Evolutionary conservation across 2,797 vertebrate genomes (phyloP).

Genomic region (Xenops minutus): DNA sequence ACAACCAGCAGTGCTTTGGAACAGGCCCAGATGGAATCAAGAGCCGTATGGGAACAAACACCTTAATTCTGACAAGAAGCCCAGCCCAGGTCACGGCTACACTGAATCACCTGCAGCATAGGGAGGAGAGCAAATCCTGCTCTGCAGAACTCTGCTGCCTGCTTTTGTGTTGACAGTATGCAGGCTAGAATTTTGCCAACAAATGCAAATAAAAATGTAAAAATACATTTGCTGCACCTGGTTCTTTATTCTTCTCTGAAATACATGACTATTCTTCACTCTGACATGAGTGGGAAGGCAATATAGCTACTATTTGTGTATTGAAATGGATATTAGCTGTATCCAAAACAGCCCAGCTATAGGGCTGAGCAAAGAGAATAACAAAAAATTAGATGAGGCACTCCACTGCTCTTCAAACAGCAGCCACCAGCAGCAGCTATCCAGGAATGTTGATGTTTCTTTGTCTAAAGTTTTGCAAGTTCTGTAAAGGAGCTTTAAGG

Average conservation of each 20-base stretch:
- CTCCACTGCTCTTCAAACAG: background rate
- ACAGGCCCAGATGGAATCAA: background rate
- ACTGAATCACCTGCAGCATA: background rate
- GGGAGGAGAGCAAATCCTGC: background rate
- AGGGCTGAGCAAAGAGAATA: background rate
- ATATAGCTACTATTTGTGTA: background rate
- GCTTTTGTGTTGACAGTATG: background rate
- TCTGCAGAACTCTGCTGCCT: background rate
- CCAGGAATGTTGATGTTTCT: background rate
- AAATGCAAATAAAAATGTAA: conserved; percentile 27
- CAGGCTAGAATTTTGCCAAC: background rate
- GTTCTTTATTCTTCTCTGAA: conserved; percentile 1
- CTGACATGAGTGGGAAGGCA: background rate
- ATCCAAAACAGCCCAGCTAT: background rate
- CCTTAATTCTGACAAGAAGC: background rate
- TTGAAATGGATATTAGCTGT: background rate
- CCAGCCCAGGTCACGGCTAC: background rate
- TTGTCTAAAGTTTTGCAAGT: background rate
- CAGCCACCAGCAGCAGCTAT: background rate
- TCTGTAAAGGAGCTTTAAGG: background rate
- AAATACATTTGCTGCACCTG: conserved; percentile 22
- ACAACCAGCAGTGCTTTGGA: background rate
- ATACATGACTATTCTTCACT: background rate
- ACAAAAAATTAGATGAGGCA: background rate
- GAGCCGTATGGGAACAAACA: background rate